Percentiles rank a stretch among this genome's conserved stretches.
Conservation (phyloP, 2,113 vertebrate genomes). For the Mirza zaza region DNA sequence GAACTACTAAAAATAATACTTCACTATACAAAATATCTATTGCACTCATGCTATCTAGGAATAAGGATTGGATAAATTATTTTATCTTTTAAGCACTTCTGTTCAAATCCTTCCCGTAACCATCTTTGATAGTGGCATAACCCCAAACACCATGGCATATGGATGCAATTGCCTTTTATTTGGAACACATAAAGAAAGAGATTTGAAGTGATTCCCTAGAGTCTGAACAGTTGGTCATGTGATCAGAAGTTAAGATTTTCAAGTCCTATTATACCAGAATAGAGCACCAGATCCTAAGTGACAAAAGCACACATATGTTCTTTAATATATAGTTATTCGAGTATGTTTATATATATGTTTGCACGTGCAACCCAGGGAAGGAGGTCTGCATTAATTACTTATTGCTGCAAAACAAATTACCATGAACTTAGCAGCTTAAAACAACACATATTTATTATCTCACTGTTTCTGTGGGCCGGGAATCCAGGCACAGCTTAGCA, state of each 20-base stretch:
- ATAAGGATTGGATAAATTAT: background rate
- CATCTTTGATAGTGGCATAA: background rate
- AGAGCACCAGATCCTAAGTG: background rate
- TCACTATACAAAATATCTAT: background rate
- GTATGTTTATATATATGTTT: background rate
- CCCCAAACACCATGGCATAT: background rate
- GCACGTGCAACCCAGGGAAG: background rate
- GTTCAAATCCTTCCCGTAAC: background rate
- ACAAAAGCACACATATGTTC: background rate
- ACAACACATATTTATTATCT: background rate
- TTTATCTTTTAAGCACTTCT: background rate
- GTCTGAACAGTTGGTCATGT: background rate
- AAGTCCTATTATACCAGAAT: background rate
- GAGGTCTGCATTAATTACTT: background rate
- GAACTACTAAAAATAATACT: background rate
- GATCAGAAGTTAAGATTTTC: background rate
- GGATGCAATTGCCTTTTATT: background rate
- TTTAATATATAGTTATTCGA: background rate
- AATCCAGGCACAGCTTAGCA: background rate
- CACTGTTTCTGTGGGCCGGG: background rate
- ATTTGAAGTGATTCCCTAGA: background rate
- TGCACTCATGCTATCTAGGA: background rate
- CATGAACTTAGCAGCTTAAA: background rate
- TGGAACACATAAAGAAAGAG: background rate
- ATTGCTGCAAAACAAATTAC: background rate